Evolutionary conservation across 2,113 vertebrate genomes (phyloP).

Genomic region (Rhinolophus sinicus): DNA sequence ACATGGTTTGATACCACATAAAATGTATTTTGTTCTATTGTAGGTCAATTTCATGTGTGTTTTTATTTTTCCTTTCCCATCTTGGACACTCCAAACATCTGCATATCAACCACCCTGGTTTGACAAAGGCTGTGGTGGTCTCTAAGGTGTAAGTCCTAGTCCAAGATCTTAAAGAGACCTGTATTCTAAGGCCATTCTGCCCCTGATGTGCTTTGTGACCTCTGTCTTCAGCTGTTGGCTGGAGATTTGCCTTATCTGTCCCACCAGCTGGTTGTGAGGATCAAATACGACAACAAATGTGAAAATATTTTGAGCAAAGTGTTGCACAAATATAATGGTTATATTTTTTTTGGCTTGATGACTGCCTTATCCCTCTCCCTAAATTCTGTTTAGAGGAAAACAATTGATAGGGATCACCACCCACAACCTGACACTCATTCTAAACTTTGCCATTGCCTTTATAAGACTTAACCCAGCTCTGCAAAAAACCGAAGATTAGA

Average conservation of each 20-base stretch:
- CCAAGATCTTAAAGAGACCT: not conserved
- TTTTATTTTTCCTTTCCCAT: not conserved
- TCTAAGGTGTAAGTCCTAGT: not conserved
- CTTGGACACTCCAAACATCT: not conserved
- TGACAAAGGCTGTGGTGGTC: not conserved
- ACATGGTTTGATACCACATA: not conserved
- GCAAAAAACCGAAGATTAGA: not conserved
- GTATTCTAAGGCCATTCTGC: not conserved
- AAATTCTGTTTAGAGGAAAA: not conserved
- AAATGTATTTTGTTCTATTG: not conserved
- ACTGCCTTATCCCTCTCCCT: not conserved
- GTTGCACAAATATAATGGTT: not conserved
- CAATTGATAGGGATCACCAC: not conserved
- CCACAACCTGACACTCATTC: not conserved
- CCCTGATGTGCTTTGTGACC: not conserved
- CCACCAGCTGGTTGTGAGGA: not conserved
- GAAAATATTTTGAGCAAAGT: not conserved
- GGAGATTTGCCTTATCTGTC: not conserved
- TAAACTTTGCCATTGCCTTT: not conserved
- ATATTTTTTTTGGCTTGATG: not conserved
- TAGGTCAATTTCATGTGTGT: not conserved
- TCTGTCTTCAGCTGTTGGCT: not conserved
- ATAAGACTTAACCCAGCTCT: not conserved
- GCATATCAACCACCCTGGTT: not conserved
- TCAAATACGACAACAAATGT: not conserved